These are phyloP conservation scores for Meles meles DNA, from an alignment of 2,113 vertebrate genomes.

Conservation along the genomic window DNA sequence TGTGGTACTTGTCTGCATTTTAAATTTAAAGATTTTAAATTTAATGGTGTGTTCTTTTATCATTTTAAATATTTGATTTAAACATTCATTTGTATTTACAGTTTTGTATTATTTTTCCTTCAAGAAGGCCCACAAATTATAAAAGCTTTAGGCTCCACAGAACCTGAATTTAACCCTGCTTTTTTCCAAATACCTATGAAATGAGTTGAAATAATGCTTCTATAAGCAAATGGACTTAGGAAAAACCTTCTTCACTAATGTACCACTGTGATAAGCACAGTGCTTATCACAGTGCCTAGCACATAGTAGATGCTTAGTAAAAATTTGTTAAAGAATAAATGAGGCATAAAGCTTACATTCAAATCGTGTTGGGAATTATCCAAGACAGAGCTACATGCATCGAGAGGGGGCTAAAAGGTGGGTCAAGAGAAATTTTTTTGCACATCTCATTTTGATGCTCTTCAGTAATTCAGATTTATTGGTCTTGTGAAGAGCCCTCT, in stretches of 20 bases:
- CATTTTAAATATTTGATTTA: background rate
- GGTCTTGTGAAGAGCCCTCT: background rate
- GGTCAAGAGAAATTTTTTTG: background rate
- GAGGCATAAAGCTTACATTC: background rate
- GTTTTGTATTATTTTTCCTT: background rate
- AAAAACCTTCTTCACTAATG: background rate
- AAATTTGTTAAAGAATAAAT: background rate
- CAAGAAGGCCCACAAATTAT: background rate
- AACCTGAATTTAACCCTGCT: background rate
- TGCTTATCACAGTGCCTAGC: background rate
- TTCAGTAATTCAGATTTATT: background rate
- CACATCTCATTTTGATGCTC: background rate
- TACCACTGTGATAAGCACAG: too few species aligned
- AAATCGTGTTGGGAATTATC: background rate
- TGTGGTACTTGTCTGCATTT: background rate
- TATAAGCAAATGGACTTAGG: background rate
- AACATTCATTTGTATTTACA: background rate
- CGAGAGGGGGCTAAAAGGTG: rapidly evolving
- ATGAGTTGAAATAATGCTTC: background rate
- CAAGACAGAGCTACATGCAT: background rate
- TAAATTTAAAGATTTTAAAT: background rate
- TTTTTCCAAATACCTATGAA: background rate
- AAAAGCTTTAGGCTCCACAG: background rate
- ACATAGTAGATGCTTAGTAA: background rate
- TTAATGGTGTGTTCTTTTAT: background rate